Percentiles rank a stretch among this genome's conserved stretches.
These are phyloP conservation scores for Leptopilina drosophilae DNA, from an alignment of 2,888 invertebrate genomes.

Conservation along the genomic window DNA sequence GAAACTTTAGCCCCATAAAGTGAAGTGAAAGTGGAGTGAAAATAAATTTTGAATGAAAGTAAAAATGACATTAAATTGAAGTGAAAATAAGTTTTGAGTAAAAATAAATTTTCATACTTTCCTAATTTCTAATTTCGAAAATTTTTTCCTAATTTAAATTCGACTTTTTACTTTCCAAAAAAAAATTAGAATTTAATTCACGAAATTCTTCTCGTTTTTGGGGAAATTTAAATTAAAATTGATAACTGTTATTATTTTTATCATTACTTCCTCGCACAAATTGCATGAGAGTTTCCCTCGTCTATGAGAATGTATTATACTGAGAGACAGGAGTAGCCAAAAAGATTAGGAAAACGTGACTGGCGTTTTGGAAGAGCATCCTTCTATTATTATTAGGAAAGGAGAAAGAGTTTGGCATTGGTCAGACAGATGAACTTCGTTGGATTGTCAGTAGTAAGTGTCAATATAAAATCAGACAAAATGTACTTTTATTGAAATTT, in stretches of 20 bases:
- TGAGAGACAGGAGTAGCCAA: constrained; percentile 44
- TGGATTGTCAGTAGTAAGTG: constrained; percentile 56
- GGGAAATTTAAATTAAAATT: neutral
- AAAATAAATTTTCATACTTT: too few relatives aligned
- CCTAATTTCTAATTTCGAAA: too few relatives aligned
- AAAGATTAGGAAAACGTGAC: constrained; percentile 52
- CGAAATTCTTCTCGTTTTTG: too few relatives aligned
- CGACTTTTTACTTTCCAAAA: too few relatives aligned
- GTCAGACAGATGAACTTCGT: constrained; percentile 50
- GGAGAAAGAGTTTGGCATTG: constrained; percentile 46
- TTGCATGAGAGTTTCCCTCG: neutral
- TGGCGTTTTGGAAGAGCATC: constrained; percentile 45
- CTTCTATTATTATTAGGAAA: constrained; percentile 37
- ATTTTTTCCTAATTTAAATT: too few relatives aligned
- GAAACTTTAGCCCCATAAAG: too few relatives aligned
- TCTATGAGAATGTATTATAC: neutral
- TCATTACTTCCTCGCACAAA: neutral
- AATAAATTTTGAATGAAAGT: too few relatives aligned
- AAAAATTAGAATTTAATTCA: too few relatives aligned
- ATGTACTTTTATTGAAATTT: neutral
- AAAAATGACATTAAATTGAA: too few relatives aligned
- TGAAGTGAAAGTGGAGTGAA: too few relatives aligned
- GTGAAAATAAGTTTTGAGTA: too few relatives aligned
- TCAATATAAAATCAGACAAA: constrained; percentile 52
- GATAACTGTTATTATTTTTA: constrained; percentile 5